These are phyloP conservation scores for Crypturellus tataupa DNA, from an alignment of 2,797 vertebrate genomes.

Conservation along the genomic window DNA sequence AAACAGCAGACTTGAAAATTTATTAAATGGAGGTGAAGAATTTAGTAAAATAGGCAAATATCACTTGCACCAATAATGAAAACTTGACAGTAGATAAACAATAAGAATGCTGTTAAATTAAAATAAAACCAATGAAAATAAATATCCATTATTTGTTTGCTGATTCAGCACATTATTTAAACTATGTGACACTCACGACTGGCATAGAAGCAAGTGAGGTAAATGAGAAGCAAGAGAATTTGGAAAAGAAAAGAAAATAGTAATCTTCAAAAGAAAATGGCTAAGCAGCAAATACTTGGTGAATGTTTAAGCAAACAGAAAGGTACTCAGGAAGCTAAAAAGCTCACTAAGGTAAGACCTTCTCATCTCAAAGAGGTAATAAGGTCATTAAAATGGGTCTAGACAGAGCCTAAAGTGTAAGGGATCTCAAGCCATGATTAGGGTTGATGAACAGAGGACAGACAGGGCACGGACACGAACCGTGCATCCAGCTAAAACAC, in stretches of 20 bases:
- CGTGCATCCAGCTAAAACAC: slow-evolving; percentile 51
- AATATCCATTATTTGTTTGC: neutral
- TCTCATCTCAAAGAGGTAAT: slow-evolving; percentile 10
- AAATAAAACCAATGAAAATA: slow-evolving; percentile 47
- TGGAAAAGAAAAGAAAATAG: slow-evolving; percentile 23
- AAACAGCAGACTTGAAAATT: slow-evolving; percentile 3
- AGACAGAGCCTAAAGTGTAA: neutral
- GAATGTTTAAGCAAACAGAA: neutral
- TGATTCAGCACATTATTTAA: slow-evolving; percentile 7
- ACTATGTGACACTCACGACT: neutral
- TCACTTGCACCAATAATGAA: slow-evolving; percentile 37
- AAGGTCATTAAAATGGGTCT: slow-evolving; percentile 51
- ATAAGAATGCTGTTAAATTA: neutral
- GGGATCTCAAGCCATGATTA: neutral
- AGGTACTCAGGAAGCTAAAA: neutral
- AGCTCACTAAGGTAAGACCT: slow-evolving; percentile 6
- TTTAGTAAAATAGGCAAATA: slow-evolving; percentile 33
- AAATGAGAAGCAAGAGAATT: neutral
- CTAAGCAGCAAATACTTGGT: neutral
- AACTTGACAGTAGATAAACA: slow-evolving; percentile 45
- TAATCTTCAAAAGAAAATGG: neutral
- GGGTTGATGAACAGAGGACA: neutral
- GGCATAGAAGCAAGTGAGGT: neutral
- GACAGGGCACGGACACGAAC: slow-evolving; percentile 35
- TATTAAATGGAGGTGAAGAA: slow-evolving; percentile 27